phyloP scores from a whole-genome alignment of 2,797 vertebrate species.

The Strix occidentalis region DNA sequence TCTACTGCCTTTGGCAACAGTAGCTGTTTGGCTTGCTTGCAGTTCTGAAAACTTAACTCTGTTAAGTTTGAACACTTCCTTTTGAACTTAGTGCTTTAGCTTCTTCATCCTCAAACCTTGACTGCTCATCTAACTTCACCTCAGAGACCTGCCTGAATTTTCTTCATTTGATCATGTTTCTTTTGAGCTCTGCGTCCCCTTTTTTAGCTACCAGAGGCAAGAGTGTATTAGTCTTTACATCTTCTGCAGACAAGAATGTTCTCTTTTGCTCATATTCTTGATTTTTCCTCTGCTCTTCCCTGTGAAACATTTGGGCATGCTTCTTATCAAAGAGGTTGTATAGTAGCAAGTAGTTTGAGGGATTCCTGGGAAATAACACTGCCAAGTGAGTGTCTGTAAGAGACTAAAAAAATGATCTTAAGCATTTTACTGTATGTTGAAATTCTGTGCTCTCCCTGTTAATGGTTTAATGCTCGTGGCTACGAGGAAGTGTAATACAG shows the following conservation, averaged over 20 bases:
- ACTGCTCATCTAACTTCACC: neutral
- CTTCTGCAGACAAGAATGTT: neutral
- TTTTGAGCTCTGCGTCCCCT: neutral
- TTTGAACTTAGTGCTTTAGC: neutral
- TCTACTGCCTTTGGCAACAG: constrained; percentile 1
- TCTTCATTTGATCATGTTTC: neutral
- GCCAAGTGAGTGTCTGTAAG: neutral
- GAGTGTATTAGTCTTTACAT: neutral
- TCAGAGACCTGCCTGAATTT: neutral
- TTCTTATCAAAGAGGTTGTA: neutral
- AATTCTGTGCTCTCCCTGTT: neutral
- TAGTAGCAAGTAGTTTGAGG: neutral
- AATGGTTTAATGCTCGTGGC: neutral
- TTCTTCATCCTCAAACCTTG: neutral
- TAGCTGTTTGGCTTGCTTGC: neutral
- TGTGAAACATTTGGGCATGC: neutral
- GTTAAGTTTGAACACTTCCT: neutral
- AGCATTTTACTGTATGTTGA: neutral
- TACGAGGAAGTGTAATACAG: neutral
- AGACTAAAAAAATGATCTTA: neutral
- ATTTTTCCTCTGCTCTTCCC: neutral
- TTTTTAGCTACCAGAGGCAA: neutral
- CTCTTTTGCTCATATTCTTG: neutral
- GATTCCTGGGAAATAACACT: neutral
- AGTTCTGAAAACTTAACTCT: neutral